Base-by-base conservation (phyloP, 2,113 vertebrate species). In the Otis tarda region DNA sequence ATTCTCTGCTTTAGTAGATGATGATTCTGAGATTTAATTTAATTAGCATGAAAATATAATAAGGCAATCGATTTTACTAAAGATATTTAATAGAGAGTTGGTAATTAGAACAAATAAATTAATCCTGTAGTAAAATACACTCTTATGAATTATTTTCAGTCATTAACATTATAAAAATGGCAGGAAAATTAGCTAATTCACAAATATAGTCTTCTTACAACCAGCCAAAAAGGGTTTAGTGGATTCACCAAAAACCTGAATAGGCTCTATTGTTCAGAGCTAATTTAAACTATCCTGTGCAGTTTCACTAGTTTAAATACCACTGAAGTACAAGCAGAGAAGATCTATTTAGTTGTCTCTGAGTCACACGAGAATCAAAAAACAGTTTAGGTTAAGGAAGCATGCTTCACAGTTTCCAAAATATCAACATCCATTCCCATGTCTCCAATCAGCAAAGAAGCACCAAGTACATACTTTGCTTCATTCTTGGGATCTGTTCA, bases 261-360 rank as follows among this genome's bases (percentile, higher is more conserved):
- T 69, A 94, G 52, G 9, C 8, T 71, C 64, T 88, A 90, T 96
- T 96, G 92, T 97, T 97, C 78, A 75, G 79, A 89, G 47, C 30
- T 95, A 96, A 97, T 96, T 96, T 91, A 96, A 96, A 95, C 69
- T 83, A 96, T 93, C 70, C 78, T 94, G 39, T 55, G 63, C 47
- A 81, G 83, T 90, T 92, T 80, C 50, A 91, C 67, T 61, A 77
- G 68, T 86, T 94, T 87, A 91, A 93, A 93, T 83, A 67, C 24
- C 68, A 63, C 30, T 73, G 55, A 28, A 93, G 45, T n/a, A 75
- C 28, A 70, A 88, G 59, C 31, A 90, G 61, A 78, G 80, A 75
- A 76, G 69, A 85, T 79, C 70, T 96, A 24, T 39, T 85, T 89
- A 28, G 37, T 85, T 23, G 15, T 92, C 70, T 84, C 74, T 67